phyloP scores from a whole-genome alignment of 2,113 vertebrate genomes.

The Chionis minor region DNA sequence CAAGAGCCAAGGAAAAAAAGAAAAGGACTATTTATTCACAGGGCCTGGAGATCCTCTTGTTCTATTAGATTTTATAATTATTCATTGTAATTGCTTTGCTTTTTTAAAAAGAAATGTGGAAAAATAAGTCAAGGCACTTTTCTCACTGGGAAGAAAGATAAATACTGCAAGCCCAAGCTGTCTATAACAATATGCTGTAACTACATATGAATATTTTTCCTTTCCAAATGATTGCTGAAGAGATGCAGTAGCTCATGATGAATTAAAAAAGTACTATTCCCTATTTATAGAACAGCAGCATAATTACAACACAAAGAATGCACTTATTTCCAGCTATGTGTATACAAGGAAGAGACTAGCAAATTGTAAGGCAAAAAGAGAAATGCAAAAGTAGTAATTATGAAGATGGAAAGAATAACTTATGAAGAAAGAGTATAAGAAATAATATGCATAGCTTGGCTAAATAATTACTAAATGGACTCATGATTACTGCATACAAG shows the following conservation, averaged over 20 bases:
- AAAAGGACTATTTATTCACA: not conserved
- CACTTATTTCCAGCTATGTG: not conserved
- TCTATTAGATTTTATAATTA: not conserved
- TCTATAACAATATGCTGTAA: not conserved
- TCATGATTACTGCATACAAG: not conserved
- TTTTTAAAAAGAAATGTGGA: not conserved
- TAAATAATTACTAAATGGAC: constrained; percentile 17
- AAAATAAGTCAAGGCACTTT: not conserved
- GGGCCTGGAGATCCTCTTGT: not conserved
- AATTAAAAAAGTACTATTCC: not conserved
- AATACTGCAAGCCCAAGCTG: not conserved
- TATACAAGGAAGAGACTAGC: not conserved
- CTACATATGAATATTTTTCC: not conserved
- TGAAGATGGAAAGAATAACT: not conserved
- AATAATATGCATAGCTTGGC: not conserved
- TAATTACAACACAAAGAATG: constrained; percentile 11
- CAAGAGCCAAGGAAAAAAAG: constrained; percentile 17
- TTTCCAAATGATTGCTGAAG: not conserved
- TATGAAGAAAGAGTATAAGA: not conserved
- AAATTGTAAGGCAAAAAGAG: constrained; percentile 4
- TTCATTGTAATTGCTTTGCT: constrained; percentile 38
- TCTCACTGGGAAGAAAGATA: not conserved
- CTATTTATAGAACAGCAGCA: not conserved
- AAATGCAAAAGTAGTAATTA: constrained; percentile 29
- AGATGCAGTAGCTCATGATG: not conserved